These are phyloP conservation scores for Drosophila cyrtoloma DNA, from an alignment of 2,888 invertebrate species.

Conservation along the genomic window DNA sequence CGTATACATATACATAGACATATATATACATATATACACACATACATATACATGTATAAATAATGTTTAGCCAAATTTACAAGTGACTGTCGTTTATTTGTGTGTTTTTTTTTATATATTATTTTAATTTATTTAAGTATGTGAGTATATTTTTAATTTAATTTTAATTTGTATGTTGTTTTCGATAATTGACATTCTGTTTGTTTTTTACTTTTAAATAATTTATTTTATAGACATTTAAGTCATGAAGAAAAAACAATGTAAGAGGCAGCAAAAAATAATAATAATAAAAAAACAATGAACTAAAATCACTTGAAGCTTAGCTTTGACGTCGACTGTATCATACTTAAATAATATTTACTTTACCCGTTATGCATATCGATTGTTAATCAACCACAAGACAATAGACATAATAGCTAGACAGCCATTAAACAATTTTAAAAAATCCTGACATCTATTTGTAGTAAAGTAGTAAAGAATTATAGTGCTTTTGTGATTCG, in stretches of 20 bases:
- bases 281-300: conserved; percentile 23
- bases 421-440: not conserved
- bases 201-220: conserved; percentile 77
- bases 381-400: not conserved
- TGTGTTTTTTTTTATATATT: conserved; percentile 30
- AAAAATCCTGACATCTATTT: not conserved
- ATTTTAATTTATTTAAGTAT: conserved; percentile 50
- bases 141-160: conserved; percentile 25
- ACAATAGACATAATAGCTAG: not conserved
- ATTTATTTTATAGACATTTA: conserved; percentile 62
- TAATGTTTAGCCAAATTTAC: conserved; percentile 69
- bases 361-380: not conserved
- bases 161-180: conserved; percentile 59
- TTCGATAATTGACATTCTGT: conserved; percentile 58
- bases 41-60: conserved; percentile 16
- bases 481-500: not conserved
- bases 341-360: not conserved
- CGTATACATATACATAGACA: conserved; percentile 5
- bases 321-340: not conserved
- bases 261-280: conserved; percentile 37
- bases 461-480: not conserved
- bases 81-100: conserved; percentile 63
- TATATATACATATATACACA: conserved; percentile 10
- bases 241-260: conserved; percentile 30
- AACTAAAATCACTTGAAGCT: not conserved